Evolutionary conservation across 2,113 vertebrate species (phyloP).

Genomic region (Chloroceryle aenea): DNA sequence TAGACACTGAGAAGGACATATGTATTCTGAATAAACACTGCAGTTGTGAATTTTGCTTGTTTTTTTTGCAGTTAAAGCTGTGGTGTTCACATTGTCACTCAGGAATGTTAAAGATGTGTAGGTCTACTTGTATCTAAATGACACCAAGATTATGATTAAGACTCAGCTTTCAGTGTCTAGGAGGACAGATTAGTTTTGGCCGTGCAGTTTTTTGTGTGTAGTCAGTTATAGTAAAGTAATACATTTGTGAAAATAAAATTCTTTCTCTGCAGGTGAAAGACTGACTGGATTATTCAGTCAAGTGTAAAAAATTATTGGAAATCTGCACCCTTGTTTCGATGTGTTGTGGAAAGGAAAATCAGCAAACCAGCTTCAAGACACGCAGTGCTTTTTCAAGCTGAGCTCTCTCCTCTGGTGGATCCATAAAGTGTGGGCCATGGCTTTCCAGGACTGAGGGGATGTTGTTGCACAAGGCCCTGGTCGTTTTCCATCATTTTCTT

Average conservation of each 20-base stretch:
- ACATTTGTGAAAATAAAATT: background rate
- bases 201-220: background rate
- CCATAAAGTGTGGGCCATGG: background rate
- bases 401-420: background rate
- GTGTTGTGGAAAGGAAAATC: background rate
- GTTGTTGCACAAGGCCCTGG: fast-evolving
- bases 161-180: background rate
- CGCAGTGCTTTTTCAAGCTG: background rate
- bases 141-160: background rate
- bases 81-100: fast-evolving
- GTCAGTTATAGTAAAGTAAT: background rate
- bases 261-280: background rate
- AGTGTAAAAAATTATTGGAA: background rate
- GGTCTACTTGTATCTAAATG: background rate
- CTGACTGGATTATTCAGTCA: background rate
- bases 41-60: background rate
- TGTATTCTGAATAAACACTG: background rate
- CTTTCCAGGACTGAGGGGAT: fast-evolving
- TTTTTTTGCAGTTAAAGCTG: background rate
- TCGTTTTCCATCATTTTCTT: background rate
- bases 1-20: background rate
- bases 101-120: background rate
- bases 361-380: background rate
- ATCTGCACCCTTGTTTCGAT: background rate
- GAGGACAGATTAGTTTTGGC: background rate